Evolutionary conservation across 2,113 vertebrate species (phyloP).

Genomic region (Paratilapia polleni): DNA sequence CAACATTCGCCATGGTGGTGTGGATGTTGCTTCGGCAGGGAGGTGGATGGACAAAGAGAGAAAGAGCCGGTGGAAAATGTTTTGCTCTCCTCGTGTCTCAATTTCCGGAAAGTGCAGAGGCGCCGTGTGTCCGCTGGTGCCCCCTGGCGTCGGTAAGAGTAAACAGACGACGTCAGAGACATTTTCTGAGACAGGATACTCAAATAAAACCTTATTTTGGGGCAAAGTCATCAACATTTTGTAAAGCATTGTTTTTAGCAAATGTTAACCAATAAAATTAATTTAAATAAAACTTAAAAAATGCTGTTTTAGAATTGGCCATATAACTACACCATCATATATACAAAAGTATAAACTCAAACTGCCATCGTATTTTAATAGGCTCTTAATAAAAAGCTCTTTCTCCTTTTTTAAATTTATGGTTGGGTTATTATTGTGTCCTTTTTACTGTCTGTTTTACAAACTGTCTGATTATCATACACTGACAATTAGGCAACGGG

Average conservation of each 20-base stretch:
- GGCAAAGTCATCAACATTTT: too few relatives aligned
- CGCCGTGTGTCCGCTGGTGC: constrained; percentile 20
- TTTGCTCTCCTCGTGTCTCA: constrained; percentile 34
- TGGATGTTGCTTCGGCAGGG: constrained; percentile 51
- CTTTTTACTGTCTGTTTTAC: too few relatives aligned
- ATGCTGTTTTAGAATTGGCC: not conserved
- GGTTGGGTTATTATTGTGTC: not conserved
- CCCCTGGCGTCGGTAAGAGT: constrained; percentile 25
- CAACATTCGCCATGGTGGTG: constrained; percentile 89
- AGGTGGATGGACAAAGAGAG: constrained; percentile 73
- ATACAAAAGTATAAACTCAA: not conserved
- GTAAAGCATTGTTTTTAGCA: not conserved
- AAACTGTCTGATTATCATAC: not conserved
- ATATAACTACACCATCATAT: not conserved
- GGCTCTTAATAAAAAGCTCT: not conserved
- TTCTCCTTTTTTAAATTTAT: not conserved
- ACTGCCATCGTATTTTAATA: not conserved
- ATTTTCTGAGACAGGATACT: too few relatives aligned
- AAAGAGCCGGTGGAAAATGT: constrained; percentile 65
- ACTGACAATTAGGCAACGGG: not conserved
- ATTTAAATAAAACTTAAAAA: not conserved
- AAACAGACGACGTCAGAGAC: too few relatives aligned
- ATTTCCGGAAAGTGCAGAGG: constrained; percentile 38
- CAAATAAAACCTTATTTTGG: too few relatives aligned
- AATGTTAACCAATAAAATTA: not conserved